phyloP scores from a whole-genome alignment of 2,888 invertebrate genomes.

The Monopis laevigella region DNA sequence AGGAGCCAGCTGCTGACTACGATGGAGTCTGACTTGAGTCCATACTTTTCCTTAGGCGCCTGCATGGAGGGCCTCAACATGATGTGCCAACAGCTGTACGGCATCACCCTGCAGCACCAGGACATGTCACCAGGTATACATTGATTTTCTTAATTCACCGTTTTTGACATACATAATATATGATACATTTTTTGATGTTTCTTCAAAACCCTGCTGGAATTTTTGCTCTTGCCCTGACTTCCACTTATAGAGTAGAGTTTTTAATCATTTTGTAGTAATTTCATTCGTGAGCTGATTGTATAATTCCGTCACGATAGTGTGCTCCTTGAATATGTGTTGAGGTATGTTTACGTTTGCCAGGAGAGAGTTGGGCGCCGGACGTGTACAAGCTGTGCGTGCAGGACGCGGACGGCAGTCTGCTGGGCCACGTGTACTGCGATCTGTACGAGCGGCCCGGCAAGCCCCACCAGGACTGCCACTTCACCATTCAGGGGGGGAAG shows the following conservation, averaged over 20 bases:
- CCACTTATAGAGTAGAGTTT: no score
- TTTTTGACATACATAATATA: no score
- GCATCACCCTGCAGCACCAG: conserved; percentile 78
- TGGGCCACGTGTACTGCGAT: conserved; percentile 98
- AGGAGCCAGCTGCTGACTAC: conserved; percentile 76
- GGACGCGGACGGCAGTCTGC: conserved; percentile 79
- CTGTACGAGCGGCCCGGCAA: conserved; percentile 93
- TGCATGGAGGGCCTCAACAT: conserved; percentile 98
- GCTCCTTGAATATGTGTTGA: no score
- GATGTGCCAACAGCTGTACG: conserved; percentile 85
- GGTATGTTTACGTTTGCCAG: conserved; percentile 32
- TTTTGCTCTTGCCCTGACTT: no score
- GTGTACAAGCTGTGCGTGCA: conserved; percentile 93
- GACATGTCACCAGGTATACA: conserved; percentile 73
- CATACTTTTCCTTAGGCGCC: conserved; percentile 90
- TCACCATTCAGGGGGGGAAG: conserved; percentile 96
- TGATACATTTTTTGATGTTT: no score
- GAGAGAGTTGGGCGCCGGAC: conserved; percentile 89
- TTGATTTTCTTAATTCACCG: no score
- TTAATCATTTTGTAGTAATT: no score
- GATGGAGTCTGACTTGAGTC: conserved; percentile 77
- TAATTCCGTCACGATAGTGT: no score
- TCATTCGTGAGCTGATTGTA: no score
- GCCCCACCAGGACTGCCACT: conserved; percentile 98
- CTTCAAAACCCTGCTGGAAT: no score